Base-by-base conservation (phyloP, 2,797 vertebrate genomes). In the Micromesistius poutassou region DNA sequence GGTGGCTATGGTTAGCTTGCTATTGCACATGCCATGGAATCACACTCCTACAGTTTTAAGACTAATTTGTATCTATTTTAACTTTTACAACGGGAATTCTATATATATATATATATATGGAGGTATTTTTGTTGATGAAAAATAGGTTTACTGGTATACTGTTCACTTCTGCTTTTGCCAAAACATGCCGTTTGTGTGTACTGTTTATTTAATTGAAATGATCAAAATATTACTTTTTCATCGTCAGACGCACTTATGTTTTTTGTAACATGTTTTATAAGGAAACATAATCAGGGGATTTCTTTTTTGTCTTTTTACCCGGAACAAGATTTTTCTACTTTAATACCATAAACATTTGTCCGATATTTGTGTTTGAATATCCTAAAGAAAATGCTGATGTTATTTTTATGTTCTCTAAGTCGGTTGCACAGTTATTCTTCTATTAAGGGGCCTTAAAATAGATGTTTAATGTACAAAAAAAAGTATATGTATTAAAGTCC, bases 191-290 rank as follows among this genome's bases (percentile, higher is more conserved):
- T 91, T 72, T 70, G 71, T 92, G 90, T 90, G 87, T 88, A 89
- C 79, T n/a, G 72, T 84, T 89, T 91, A 92, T 92, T 93, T 92
- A 92, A 92, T 87, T 90, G 80, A 91, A 88, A 81, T 81, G 79
- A 79, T 90, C 86, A 83, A 86, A 85, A 83, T 80, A 77, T 35
- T 82, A 76, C 42, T 79, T 89, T 42, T 85, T 78, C 79, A 86
- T 16, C 9, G 55, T 73, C 55, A 76, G 79, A 85, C 36, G 79
- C 38, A 71, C 28, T 76, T 36, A 77, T 70, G 38, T 50, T 76
- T 81, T 30, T 78, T 78, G 7, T 71, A n/a, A 76, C 78, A 84
- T 76, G 74, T 71, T 79, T 84, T 75, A 35, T 38, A 38, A 78
- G 50, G 66, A 33, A 50, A 46, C 30, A 81, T 79, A 83, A 84